These are phyloP conservation scores for Operophtera brumata DNA, from an alignment of 2,888 invertebrate genomes.

Conservation along the genomic window DNA sequence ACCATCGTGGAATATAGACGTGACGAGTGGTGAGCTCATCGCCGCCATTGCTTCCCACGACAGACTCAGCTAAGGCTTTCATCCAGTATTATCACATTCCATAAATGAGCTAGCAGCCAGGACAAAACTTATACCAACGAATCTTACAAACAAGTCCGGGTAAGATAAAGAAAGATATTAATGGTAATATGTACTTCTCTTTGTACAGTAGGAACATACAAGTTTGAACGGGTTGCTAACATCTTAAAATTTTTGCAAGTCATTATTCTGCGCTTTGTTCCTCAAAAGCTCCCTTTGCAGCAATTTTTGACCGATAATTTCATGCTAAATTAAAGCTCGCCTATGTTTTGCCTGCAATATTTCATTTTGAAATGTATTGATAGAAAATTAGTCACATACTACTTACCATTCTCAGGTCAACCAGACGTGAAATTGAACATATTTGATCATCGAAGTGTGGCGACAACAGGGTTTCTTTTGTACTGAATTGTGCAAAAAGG, in stretches of 20 bases:
- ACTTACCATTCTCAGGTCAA: constrained; percentile 56
- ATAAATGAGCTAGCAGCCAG: no score
- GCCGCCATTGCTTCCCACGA: no score
- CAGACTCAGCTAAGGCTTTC: no score
- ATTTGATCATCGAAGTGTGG: constrained; percentile 69
- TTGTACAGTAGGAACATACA: not conserved
- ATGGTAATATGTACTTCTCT: no score
- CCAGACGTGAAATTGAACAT: constrained; percentile 74
- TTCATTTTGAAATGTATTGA: constrained; percentile 61
- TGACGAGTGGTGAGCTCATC: no score
- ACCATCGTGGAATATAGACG: no score
- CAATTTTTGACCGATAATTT: constrained; percentile 51
- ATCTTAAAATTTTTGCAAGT: not conserved
- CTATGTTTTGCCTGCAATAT: constrained; percentile 47
- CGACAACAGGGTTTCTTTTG: constrained; percentile 63
- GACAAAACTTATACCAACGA: no score
- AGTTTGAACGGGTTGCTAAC: not conserved
- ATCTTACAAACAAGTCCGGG: no score
- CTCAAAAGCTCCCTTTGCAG: constrained; percentile 6
- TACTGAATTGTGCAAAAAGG: constrained; percentile 79
- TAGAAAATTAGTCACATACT: constrained; percentile 69
- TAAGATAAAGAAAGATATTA: no score
- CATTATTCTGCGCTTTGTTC: constrained; percentile 3
- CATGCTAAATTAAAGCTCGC: constrained; percentile 52
- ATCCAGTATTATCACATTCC: no score